phyloP scores from a whole-genome alignment of 2,113 vertebrate species.

The Ctenodactylus gundi region DNA sequence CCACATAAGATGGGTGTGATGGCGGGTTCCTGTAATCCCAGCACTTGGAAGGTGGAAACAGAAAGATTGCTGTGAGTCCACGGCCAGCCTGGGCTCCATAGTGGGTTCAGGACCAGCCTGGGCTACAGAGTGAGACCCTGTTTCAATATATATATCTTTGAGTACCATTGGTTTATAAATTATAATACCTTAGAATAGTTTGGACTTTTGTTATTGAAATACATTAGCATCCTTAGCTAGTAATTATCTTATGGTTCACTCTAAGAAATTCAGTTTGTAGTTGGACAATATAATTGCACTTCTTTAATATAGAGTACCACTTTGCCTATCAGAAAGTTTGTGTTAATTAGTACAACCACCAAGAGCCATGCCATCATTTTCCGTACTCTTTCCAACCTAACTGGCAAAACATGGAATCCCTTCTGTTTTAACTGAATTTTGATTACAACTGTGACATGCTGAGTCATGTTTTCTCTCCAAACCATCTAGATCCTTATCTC shows the following conservation, averaged over 20 bases:
- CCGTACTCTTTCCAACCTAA: background rate
- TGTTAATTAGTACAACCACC: accelerated
- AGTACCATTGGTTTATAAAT: background rate
- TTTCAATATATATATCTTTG: no score
- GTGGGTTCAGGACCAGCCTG: no score
- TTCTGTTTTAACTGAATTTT: background rate
- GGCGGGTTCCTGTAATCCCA: no score
- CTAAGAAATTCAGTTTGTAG: background rate
- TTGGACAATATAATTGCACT: background rate
- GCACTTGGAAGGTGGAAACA: no score
- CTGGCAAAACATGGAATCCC: background rate
- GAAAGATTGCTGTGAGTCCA: no score
- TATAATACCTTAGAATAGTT: background rate
- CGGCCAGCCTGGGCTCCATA: no score
- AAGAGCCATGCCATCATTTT: background rate
- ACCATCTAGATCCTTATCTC: background rate
- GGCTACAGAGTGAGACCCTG: no score
- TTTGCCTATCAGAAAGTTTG: background rate
- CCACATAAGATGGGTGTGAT: no score
- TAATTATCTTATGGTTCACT: background rate
- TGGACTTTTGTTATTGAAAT: background rate
- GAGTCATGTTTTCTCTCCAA: background rate
- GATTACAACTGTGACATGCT: background rate
- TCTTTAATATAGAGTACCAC: background rate
- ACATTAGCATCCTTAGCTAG: background rate